Evolutionary conservation across 2,888 invertebrate species (phyloP), one percentile per base, ranked within the genome.

Genomic region (Pollenia angustigena): DNA sequence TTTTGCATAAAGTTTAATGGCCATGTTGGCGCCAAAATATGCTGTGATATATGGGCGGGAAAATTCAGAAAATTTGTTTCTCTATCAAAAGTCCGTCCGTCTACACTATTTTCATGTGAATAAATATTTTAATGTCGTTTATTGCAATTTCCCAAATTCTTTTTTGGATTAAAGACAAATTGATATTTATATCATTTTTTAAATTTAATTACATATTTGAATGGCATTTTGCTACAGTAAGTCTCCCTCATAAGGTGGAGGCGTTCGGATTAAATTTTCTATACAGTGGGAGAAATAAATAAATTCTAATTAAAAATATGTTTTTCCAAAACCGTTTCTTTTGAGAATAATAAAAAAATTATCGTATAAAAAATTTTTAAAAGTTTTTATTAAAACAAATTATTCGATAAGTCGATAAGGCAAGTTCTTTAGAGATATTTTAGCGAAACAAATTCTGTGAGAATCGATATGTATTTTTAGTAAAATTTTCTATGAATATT

Each of bases 1-100:
- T 80, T 81, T 86, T 80, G 86, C 83, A 71, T 80, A 86, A 66
- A 83, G 56, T 80, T 68, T 86, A 75, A 86, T 83, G 82, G 76
- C 46, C 75, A 80, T 54, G 83, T 86, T 86, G 86, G 83, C 86
- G 86, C 83, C 86, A 83, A 82, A 74, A 66, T 44, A 40, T 62
- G 69, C 44, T 32, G 54, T 69, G 66, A 84, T 74, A 79, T 79
- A 79, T 68, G 82, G 76, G 60, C 75, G 75, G 62, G 46, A 76
- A 62, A 76, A 82, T n/a, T 58, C 40, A 44, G 64, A 44, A 58
- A 58, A 32, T 68, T 60, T 75, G 14, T 52, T 40, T 64, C n/a
- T 16, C 9, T 48, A 81, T 4, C 32, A 32, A 32, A 23, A 32
- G 32, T 32, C 32, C 32, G 32, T 32, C 32, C 6, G 10, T 40